A percentile compares a stretch with the other conserved stretches of the same genome.
phyloP scores from a whole-genome alignment of 2,888 invertebrate genomes.

The Eubasilissa splendida region DNA sequence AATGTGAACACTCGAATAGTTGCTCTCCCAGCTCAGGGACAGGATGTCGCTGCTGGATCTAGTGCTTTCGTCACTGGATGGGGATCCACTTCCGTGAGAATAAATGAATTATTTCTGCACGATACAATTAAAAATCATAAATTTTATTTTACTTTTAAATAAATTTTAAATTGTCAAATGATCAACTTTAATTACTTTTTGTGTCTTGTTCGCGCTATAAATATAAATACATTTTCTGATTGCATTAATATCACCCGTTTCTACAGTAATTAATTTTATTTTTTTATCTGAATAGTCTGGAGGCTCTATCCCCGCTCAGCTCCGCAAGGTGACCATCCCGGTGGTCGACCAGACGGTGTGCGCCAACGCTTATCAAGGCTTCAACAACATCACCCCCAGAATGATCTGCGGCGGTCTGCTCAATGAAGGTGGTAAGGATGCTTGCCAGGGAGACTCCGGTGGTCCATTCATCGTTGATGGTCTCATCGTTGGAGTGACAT shows the following conservation, averaged over 20 bases:
- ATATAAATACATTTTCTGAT: too few relatives aligned
- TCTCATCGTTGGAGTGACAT: constrained; percentile 67
- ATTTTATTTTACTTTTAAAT: too few relatives aligned
- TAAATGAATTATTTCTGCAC: too few relatives aligned
- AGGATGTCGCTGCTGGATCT: constrained; percentile 60
- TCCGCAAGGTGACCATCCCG: constrained; percentile 66
- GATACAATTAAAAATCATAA: too few relatives aligned
- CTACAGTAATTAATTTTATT: too few relatives aligned
- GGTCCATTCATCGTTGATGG: constrained; percentile 71
- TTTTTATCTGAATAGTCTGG: constrained; percentile 52
- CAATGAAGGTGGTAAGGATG: constrained; percentile 65
- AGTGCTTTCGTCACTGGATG: constrained; percentile 47
- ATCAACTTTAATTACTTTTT: too few relatives aligned
- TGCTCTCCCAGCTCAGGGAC: constrained; percentile 61
- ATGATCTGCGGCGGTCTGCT: constrained; percentile 68
- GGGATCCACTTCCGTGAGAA: constrained; percentile 39
- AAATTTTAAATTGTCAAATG: too few relatives aligned
- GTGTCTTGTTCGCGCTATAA: too few relatives aligned
- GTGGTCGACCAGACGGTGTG: constrained; percentile 67
- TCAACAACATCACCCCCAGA: constrained; percentile 64
- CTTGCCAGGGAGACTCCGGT: constrained; percentile 74
- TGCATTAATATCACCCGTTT: too few relatives aligned
- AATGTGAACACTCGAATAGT: constrained; percentile 57
- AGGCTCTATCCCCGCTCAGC: constrained; percentile 64
- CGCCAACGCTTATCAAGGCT: constrained; percentile 64